A percentile compares a stretch with the other conserved stretches of the same genome.
These are phyloP conservation scores for Ectemnius lituratus DNA, from an alignment of 2,888 invertebrate genomes.

Conservation along the genomic window DNA sequence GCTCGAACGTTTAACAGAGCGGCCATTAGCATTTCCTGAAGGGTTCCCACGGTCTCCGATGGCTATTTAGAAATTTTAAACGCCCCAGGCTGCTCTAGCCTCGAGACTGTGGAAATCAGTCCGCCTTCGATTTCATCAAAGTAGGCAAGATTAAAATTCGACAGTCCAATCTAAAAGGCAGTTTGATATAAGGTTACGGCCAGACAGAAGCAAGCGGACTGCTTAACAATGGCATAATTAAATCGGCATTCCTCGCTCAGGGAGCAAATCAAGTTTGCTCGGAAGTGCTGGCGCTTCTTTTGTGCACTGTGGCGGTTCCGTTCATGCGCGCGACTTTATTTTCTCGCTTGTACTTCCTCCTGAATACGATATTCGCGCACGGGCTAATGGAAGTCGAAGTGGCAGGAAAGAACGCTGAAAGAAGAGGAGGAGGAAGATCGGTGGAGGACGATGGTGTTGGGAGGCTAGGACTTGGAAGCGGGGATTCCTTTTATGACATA, in stretches of 20 bases:
- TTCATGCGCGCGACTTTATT: background rate
- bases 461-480: slow-evolving; percentile 27
- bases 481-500: slow-evolving; percentile 70
- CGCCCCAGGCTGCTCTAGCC: background rate
- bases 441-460: background rate
- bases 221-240: too few relatives aligned
- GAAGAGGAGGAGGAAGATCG: slow-evolving; percentile 20
- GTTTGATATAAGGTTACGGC: too few relatives aligned
- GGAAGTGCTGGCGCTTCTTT: too few relatives aligned
- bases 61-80: background rate
- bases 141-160: too few relatives aligned
- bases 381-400: slow-evolving; percentile 38
- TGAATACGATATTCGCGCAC: slow-evolving; percentile 16
- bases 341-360: slow-evolving; percentile 1
- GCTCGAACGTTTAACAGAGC: background rate
- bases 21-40: slow-evolving; percentile 3
- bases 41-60: background rate
- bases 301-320: too few relatives aligned
- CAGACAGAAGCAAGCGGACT: too few relatives aligned
- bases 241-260: too few relatives aligned
- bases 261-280: too few relatives aligned
- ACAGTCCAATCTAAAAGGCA: too few relatives aligned
- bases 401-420: slow-evolving; percentile 32
- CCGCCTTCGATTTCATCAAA: too few relatives aligned
- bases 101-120: too few relatives aligned